A percentile compares a stretch with the other conserved stretches of the same genome.
Conservation (phyloP, 2,797 vertebrate species). For the Distichodus sexfasciatus region DNA sequence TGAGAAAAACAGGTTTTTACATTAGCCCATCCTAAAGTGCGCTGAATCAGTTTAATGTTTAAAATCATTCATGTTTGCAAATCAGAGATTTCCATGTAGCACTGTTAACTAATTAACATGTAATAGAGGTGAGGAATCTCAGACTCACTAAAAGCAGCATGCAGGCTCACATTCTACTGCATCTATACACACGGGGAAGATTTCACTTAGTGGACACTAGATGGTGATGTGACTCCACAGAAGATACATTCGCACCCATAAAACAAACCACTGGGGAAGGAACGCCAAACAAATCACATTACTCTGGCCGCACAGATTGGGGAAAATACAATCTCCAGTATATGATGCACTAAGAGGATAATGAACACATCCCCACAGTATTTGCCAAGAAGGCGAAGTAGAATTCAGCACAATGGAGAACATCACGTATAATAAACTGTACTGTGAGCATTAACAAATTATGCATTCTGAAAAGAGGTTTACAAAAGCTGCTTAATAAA, state of each 20-base stretch:
- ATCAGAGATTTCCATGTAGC: conserved; percentile 26
- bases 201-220: conserved; percentile 36
- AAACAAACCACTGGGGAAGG: neutral
- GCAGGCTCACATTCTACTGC: neutral
- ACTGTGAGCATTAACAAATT: neutral
- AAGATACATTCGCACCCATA: neutral
- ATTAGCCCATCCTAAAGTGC: too few relatives aligned
- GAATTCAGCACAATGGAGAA: neutral
- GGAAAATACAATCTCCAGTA: conserved; percentile 21
- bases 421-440: conserved; percentile 9
- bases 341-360: conserved; percentile 8
- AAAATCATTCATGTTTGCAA: too few relatives aligned
- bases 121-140: conserved; percentile 16
- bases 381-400: conserved; percentile 7
- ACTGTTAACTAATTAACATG: conserved; percentile 24
- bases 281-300: conserved; percentile 31
- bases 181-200: neutral
- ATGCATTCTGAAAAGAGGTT: neutral
- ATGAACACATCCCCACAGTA: conserved; percentile 17
- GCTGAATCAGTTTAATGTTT: too few relatives aligned
- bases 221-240: conserved; percentile 32
- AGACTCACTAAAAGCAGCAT: conserved; percentile 1
- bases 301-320: conserved; percentile 1
- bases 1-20: conserved; percentile 40
- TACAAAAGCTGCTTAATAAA: conserved; percentile 2